Percentiles rank a stretch among this genome's conserved stretches.
Evolutionary conservation across 2,888 invertebrate species (phyloP).

Genomic region (Ceramica pisi): DNA sequence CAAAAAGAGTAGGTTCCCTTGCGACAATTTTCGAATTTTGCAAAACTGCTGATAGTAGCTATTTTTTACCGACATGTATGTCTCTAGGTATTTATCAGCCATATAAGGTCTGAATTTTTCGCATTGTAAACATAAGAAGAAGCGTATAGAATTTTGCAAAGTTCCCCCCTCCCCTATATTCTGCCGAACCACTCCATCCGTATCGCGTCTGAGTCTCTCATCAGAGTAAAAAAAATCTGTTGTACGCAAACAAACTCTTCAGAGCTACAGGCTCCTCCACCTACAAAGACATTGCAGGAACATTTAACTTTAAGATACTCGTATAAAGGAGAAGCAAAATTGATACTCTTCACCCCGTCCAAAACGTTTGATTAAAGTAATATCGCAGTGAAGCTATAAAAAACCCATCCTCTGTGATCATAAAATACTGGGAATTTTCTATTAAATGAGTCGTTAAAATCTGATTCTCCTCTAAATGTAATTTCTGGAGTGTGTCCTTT

Average conservation of each 20-base stretch:
- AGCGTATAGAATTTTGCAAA: slow-evolving; percentile 40
- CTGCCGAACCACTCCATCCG: slow-evolving; percentile 52
- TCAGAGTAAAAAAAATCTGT: slow-evolving; percentile 62
- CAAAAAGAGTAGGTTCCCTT: too few species aligned
- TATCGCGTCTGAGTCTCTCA: slow-evolving; percentile 67
- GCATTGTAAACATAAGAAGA: not conserved
- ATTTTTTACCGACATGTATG: too few species aligned
- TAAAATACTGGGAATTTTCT: slow-evolving; percentile 65
- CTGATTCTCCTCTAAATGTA: slow-evolving; percentile 73
- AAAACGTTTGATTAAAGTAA: slow-evolving; percentile 56
- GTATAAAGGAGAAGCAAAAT: slow-evolving; percentile 37
- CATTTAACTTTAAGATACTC: slow-evolving; percentile 32
- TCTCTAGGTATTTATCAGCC: too few species aligned
- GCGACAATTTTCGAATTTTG: too few species aligned
- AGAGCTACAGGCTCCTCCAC: slow-evolving; percentile 32
- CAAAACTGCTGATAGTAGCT: too few species aligned
- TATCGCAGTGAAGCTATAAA: slow-evolving; percentile 59
- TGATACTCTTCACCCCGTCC: slow-evolving; percentile 44
- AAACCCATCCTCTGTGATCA: slow-evolving; percentile 48
- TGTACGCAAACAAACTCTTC: slow-evolving; percentile 52
- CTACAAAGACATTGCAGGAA: slow-evolving; percentile 26
- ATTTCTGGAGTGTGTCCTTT: slow-evolving; percentile 71
- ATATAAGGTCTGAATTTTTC: not conserved
- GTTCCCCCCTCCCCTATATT: slow-evolving; percentile 45
- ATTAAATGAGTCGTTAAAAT: slow-evolving; percentile 78